Evolutionary conservation across 2,888 invertebrate species (phyloP), one percentile per base, ranked within the genome.

Genomic region (Pristionchus exspectatus): DNA sequence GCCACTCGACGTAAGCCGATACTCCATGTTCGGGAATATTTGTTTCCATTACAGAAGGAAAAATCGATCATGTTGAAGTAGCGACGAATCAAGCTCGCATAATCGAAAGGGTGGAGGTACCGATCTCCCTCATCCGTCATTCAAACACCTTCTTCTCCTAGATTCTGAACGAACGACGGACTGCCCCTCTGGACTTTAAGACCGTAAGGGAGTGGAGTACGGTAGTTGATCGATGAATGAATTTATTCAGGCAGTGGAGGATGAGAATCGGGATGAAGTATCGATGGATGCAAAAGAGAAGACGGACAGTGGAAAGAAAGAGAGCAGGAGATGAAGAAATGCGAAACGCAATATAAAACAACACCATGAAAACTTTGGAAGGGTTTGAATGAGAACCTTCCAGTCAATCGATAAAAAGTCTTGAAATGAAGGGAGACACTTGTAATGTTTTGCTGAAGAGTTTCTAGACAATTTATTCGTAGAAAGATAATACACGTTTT

Each of bases 371-470:
- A 63, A 63, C 63, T 24, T 9, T 9, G 63, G 63, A 63, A 63
- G 63, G n/a, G n/a, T 63, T 56, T 63, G 63, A 63, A 63, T 63
- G 63, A 63, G 63, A 63, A 63, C 21, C 63, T 63, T 63, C 63
- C 63, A 63, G 63, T 63, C 63, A 63, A 63, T 63, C 63, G 63
- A 63, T 63, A 63, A 63, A 63, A 63, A 63, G 63, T 59, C 63
- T 63, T 63, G 24, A n/a, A 63, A 63, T 63, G 63, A 63, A 63
- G 2, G 38, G 38, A 5, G 38, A 2, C 18, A 54, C 54, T 54
- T 54, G 5, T 38, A 38, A 38, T 38, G 38, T 38, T 38, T 38
- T 38, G 38, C 38, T 38, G 3, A 38, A 38, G n/a, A n/a, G 38
- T 38, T 38, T 38, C 38, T 38, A 2, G 2, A 38, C 38, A 38